These are phyloP conservation scores for Lacerta bilineata DNA, from an alignment of 2,797 vertebrate species.

Conservation along the genomic window DNA sequence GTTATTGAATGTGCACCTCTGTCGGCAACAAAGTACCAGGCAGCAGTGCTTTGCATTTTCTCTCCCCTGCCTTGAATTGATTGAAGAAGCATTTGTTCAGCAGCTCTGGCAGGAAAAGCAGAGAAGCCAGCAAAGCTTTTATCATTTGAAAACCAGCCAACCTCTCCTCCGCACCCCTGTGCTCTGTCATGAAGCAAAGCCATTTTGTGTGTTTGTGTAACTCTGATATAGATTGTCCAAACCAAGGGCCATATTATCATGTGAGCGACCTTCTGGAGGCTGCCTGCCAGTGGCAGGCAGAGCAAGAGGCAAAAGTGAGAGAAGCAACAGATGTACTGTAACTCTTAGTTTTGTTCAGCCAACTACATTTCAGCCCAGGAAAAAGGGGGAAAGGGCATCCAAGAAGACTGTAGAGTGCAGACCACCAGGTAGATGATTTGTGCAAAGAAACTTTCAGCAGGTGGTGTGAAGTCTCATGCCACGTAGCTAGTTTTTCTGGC, in stretches of 20 bases:
- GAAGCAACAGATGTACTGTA: no score
- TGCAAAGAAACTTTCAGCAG: no score
- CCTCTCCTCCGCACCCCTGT: not conserved
- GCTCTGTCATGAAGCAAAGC: not conserved
- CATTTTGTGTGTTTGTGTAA: not conserved
- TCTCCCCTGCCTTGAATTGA: slow-evolving; percentile 7
- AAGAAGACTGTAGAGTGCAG: no score
- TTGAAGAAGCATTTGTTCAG: slow-evolving; percentile 17
- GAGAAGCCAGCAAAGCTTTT: slow-evolving; percentile 33
- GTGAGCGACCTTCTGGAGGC: no score
- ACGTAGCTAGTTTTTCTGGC: not conserved
- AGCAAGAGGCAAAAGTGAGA: no score
- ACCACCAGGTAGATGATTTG: no score
- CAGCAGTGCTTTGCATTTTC: not conserved
- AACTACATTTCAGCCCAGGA: no score
- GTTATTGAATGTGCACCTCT: not conserved
- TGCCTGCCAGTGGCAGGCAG: no score
- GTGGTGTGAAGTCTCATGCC: no score
- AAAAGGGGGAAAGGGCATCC: no score
- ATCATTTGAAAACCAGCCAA: slow-evolving; percentile 32
- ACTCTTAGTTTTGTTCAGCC: no score
- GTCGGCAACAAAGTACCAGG: not conserved
- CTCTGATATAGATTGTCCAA: not conserved
- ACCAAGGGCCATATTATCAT: no score
- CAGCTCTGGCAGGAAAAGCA: slow-evolving; percentile 18